Conservation (phyloP, 2,797 vertebrate species). For the Lepus townsendii region DNA sequence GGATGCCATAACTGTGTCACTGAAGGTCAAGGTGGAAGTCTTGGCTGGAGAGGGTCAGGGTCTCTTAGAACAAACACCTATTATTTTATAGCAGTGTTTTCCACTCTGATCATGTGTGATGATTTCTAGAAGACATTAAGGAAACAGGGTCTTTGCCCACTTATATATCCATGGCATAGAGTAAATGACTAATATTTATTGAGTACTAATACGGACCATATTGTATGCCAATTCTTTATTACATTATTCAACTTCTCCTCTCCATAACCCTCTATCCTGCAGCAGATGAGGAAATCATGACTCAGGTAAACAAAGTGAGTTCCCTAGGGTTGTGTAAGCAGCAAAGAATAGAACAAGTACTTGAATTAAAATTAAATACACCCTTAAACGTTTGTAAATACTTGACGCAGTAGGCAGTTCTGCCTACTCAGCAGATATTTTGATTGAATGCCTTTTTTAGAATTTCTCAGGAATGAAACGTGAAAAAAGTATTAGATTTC, state of each 20-base stretch:
- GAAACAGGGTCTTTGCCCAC: background rate
- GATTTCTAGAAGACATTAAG: background rate
- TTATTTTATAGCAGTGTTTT: background rate
- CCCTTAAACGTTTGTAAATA: background rate
- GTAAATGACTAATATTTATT: background rate
- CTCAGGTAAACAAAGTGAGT: background rate
- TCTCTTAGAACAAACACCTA: background rate
- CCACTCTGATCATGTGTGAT: background rate
- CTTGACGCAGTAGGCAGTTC: no score
- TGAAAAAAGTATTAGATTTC: background rate
- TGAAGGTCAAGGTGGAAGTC: background rate
- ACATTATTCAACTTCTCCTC: background rate
- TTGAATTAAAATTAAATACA: constrained; percentile 19
- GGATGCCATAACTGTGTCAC: background rate
- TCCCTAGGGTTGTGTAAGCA: background rate
- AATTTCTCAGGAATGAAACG: background rate
- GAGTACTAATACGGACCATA: rapidly evolving
- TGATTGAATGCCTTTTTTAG: background rate
- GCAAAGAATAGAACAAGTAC: background rate
- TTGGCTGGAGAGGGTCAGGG: background rate
- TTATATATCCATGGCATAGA: background rate
- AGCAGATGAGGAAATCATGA: background rate
- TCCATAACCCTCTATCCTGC: background rate
- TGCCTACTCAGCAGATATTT: background rate
- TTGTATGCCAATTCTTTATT: background rate